Percentiles rank a stretch among this genome's conserved stretches.
Conservation (phyloP, 2,113 vertebrate species). For the Phaetusa simplex region DNA sequence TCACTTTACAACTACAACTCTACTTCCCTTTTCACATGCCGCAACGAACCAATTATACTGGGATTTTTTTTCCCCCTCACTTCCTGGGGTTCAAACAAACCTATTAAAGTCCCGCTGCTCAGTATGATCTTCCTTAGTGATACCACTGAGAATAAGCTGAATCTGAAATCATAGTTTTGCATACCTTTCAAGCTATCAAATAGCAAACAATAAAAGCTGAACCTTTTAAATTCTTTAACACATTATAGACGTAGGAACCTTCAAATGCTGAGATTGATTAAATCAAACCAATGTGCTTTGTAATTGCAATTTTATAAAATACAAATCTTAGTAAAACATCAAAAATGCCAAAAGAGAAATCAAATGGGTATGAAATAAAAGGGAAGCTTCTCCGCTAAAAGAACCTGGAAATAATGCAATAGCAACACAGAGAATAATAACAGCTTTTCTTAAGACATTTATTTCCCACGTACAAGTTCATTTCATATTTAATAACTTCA, state of each 20-base stretch:
- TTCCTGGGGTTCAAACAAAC: slow-evolving; percentile 68
- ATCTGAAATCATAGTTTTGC: slow-evolving; percentile 67
- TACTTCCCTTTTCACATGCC: slow-evolving; percentile 63
- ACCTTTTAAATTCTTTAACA: slow-evolving; percentile 55
- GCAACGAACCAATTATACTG: slow-evolving; percentile 63
- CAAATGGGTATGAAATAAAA: neutral
- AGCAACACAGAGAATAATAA: neutral
- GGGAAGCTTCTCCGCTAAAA: neutral
- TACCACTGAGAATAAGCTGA: slow-evolving; percentile 64
- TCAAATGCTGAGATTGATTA: slow-evolving; percentile 11
- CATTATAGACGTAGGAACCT: neutral
- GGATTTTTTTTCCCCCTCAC: slow-evolving; percentile 29
- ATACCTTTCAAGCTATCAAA: slow-evolving; percentile 67
- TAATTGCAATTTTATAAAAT: slow-evolving; percentile 15
- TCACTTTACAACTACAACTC: slow-evolving; percentile 56
- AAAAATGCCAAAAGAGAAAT: neutral
- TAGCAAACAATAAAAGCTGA: slow-evolving; percentile 41
- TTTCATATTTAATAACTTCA: slow-evolving; percentile 47
- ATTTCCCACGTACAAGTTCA: slow-evolving; percentile 15
- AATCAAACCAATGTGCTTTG: slow-evolving; percentile 20
- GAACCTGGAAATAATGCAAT: neutral
- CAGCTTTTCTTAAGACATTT: neutral
- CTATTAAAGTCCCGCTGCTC: slow-evolving; percentile 66
- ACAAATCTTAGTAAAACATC: neutral
- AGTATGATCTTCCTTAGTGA: slow-evolving; percentile 63